Conservation (phyloP, 2,113 vertebrate genomes). For the Papio anubis region DNA sequence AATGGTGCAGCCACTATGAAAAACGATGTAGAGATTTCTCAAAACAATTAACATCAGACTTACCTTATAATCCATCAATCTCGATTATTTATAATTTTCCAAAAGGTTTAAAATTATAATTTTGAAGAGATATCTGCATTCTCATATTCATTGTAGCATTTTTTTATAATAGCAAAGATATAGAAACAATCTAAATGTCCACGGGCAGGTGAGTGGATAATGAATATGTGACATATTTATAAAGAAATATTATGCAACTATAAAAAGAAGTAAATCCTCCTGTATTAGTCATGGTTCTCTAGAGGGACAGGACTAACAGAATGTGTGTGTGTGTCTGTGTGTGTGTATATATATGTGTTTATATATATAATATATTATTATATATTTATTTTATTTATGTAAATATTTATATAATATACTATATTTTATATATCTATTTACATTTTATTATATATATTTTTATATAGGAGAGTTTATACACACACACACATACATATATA, state of each 20-base stretch:
- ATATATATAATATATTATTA: too few species aligned
- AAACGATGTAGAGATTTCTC: background rate
- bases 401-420: too few species aligned
- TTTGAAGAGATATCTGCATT: background rate
- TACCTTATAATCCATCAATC: background rate
- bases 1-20: background rate
- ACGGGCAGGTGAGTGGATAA: background rate
- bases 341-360: too few species aligned
- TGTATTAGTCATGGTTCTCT: too few species aligned
- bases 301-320: too few species aligned
- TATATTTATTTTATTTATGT: too few species aligned
- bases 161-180: background rate
- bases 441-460: too few species aligned
- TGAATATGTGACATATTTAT: background rate
- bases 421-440: too few species aligned
- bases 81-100: background rate
- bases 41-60: background rate
- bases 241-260: background rate
- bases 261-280: background rate
- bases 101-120: background rate
- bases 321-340: too few species aligned
- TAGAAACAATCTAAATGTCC: background rate
- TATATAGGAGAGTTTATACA: too few species aligned
- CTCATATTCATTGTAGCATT: background rate
- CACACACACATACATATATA: accelerated